A percentile compares a stretch with the other conserved stretches of the same genome.
Conservation (phyloP, 2,888 invertebrate species). For the Noctua comes region DNA sequence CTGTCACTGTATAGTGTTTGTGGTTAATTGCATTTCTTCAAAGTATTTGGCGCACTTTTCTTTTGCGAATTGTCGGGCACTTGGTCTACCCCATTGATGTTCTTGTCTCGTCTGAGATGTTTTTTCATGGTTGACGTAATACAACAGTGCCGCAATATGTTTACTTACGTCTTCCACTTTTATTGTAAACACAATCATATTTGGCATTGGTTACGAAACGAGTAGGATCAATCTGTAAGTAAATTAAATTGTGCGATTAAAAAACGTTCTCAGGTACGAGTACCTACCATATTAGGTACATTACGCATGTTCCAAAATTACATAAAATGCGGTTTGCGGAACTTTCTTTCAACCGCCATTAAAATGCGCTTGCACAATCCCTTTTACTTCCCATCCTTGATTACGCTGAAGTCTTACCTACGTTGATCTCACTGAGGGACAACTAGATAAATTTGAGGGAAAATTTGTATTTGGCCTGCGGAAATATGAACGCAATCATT, state of each 20-base stretch:
- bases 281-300: not conserved
- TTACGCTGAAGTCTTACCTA: not conserved
- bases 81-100: not conserved
- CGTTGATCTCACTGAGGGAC: not conserved
- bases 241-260: not conserved
- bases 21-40: not conserved
- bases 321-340: not conserved
- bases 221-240: constrained; percentile 5
- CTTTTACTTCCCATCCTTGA: not conserved
- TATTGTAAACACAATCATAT: not conserved
- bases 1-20: not conserved
- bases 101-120: not conserved
- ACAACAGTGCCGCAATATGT: not conserved
- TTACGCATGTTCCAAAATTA: not conserved
- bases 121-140: not conserved
- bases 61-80: not conserved
- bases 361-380: not conserved
- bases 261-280: not conserved
- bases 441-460: not conserved
- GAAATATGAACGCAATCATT: not conserved
- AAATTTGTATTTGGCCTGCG: not conserved
- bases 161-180: not conserved
- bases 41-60: not conserved
- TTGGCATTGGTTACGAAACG: not conserved
- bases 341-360: not conserved